These are phyloP conservation scores for Calosoma granatense DNA, from an alignment of 1,140 invertebrate species.

Conservation along the genomic window DNA sequence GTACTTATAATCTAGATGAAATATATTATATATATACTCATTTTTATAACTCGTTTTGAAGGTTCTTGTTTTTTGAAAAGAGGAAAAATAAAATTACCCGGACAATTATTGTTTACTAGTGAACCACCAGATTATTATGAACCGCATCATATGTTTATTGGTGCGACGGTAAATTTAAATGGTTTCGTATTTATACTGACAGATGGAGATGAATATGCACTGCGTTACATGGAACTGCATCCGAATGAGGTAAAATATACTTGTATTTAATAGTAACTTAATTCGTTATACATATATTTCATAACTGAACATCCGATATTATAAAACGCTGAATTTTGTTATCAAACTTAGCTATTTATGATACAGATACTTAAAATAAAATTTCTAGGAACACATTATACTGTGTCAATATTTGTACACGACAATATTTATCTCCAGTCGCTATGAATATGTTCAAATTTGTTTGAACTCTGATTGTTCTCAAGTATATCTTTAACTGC, in stretches of 20 bases:
- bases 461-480: too few species aligned
- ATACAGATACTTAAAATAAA: too few species aligned
- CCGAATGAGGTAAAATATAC: slow-evolving; percentile 47
- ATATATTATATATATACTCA: slow-evolving; percentile 2
- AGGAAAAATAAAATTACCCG: slow-evolving; percentile 58
- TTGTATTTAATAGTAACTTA: slow-evolving; percentile 8
- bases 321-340: too few species aligned
- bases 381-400: too few species aligned
- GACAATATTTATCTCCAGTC: too few species aligned
- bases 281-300: slow-evolving; percentile 1
- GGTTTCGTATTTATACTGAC: slow-evolving; percentile 66
- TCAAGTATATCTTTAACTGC: too few species aligned
- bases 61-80: slow-evolving; percentile 60
- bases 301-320: too few species aligned
- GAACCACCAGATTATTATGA: slow-evolving; percentile 61
- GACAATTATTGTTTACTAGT: slow-evolving; percentile 54
- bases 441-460: too few species aligned
- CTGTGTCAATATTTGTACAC: too few species aligned
- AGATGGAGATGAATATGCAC: slow-evolving; percentile 75
- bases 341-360: too few species aligned
- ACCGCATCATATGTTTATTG: slow-evolving; percentile 71
- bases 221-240: slow-evolving; percentile 80
- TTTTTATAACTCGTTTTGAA: slow-evolving; percentile 27
- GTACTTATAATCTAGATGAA: slow-evolving; percentile 31
- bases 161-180: slow-evolving; percentile 61